phyloP scores from a whole-genome alignment of 2,113 vertebrate species.

The Psittacara wagleri region DNA sequence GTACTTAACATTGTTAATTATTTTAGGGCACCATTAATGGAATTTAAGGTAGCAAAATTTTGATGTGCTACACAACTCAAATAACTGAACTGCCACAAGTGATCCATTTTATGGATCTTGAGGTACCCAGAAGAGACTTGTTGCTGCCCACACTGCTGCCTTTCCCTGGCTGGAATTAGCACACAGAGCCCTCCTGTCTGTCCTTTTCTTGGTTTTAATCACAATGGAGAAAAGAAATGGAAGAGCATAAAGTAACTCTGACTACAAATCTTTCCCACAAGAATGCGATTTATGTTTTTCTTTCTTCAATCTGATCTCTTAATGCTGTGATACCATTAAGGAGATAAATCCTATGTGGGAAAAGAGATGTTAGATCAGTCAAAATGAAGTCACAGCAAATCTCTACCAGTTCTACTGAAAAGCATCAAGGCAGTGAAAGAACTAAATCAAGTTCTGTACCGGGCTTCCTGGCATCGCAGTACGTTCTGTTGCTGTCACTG shows the following conservation, averaged over 20 bases:
- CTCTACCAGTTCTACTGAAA: background rate
- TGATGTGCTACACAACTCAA: background rate
- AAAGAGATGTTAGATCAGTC: background rate
- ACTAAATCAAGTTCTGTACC: constrained; percentile 65
- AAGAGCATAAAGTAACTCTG: background rate
- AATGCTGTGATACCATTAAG: background rate
- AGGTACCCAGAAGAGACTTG: background rate
- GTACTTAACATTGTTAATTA: background rate
- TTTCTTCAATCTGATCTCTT: background rate
- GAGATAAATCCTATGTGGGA: background rate
- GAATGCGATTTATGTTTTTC: background rate
- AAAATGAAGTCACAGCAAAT: constrained; percentile 4
- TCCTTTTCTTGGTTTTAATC: background rate
- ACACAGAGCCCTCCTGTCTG: background rate
- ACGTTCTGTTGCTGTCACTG: constrained; percentile 60
- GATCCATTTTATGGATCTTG: background rate
- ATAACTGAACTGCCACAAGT: background rate
- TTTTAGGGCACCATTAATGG: background rate
- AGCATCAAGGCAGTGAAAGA: background rate
- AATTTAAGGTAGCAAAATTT: background rate
- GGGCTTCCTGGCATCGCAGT: constrained; percentile 70
- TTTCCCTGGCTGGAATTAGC: background rate
- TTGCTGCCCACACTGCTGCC: background rate
- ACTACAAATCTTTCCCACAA: background rate
- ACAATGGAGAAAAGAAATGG: background rate